Conservation (phyloP, 2,113 vertebrate species). For the Erythrocercus mccallii region DNA sequence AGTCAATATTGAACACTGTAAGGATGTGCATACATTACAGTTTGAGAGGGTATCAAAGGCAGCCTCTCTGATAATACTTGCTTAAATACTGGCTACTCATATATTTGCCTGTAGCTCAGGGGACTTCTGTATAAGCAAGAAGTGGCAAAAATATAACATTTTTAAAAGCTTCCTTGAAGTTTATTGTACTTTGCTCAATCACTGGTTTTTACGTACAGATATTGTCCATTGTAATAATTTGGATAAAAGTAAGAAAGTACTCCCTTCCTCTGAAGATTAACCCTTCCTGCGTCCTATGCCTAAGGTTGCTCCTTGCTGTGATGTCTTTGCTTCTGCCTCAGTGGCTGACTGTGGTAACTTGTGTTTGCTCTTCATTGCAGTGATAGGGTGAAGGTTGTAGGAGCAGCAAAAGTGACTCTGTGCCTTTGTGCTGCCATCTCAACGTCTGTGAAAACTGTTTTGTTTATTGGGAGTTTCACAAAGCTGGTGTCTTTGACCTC, state of each 20-base stretch:
- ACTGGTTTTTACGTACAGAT: neutral
- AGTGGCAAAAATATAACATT: neutral
- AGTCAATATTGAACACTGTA: constrained; percentile 36
- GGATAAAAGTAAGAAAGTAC: neutral
- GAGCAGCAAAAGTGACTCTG: neutral
- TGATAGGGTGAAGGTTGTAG: neutral
- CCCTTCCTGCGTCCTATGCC: neutral
- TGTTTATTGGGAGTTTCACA: neutral
- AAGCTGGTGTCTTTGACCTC: neutral
- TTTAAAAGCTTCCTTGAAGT: neutral
- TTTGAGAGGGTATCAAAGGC: constrained; percentile 13
- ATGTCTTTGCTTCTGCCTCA: neutral
- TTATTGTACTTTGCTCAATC: neutral
- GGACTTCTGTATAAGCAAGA: neutral
- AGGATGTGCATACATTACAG: constrained; percentile 2
- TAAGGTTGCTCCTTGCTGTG: neutral
- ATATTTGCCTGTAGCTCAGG: neutral
- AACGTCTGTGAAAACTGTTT: neutral
- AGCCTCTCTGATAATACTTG: neutral
- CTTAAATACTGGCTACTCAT: constrained; percentile 4
- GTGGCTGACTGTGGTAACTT: neutral
- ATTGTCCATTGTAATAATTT: neutral
- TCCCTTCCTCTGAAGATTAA: neutral
- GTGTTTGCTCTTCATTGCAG: neutral
- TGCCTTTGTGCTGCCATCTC: neutral